phyloP scores from a whole-genome alignment of 30 jellyfish, hydroid and myxozoan genomes.

The Hydractinia echinata region DNA sequence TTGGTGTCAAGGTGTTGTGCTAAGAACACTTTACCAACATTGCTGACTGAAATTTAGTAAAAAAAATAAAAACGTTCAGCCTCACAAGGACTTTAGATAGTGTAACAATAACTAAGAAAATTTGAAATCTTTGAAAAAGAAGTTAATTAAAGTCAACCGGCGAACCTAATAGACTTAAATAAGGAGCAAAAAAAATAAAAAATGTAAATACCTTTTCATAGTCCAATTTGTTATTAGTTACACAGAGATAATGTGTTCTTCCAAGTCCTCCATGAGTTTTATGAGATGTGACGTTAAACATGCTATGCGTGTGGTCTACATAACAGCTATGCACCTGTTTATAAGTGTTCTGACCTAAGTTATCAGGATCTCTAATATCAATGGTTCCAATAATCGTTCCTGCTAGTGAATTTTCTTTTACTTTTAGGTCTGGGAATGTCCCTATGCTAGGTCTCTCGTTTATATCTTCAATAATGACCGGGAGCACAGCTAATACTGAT shows the following conservation, averaged over 20 bases:
- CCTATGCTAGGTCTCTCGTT: slow-evolving; percentile 72
- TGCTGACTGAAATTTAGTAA: no score
- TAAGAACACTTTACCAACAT: no score
- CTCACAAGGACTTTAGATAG: no score
- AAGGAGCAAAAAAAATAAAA: not conserved
- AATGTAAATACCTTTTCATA: slow-evolving; percentile 75
- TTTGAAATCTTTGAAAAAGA: no score
- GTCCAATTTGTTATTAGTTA: slow-evolving; percentile 34
- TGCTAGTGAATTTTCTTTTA: slow-evolving; percentile 50
- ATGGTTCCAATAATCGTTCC: slow-evolving; percentile 57
- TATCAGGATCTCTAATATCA: slow-evolving; percentile 68
- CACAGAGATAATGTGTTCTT: slow-evolving; percentile 26
- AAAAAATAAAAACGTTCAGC: no score
- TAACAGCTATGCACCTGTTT: slow-evolving; percentile 25
- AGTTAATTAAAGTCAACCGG: no score
- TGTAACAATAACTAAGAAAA: no score
- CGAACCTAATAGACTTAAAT: no score
- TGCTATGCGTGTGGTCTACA: not conserved
- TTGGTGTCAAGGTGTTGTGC: no score
- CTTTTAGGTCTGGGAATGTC: slow-evolving; percentile 20
- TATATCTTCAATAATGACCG: slow-evolving; percentile 46
- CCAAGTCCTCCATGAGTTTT: slow-evolving; percentile 40
- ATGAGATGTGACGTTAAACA: slow-evolving; percentile 30
- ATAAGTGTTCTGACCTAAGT: slow-evolving; percentile 10
- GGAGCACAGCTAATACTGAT: slow-evolving; percentile 14